These are phyloP conservation scores for Lepidocyrtoides sp. DNA, from an alignment of 2,888 invertebrate genomes.

Conservation along the genomic window DNA sequence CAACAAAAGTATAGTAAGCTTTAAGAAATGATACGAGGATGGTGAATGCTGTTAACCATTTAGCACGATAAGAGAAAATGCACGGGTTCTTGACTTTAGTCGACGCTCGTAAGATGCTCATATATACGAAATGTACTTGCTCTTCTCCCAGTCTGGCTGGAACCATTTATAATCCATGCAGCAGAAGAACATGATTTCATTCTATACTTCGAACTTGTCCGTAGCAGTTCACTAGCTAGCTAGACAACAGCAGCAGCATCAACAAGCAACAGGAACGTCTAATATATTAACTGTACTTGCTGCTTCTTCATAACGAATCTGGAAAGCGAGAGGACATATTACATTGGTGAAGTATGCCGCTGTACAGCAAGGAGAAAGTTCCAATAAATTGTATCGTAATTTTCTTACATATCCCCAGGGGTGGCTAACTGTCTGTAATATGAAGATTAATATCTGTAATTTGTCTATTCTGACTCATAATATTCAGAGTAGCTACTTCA, in stretches of 20 bases:
- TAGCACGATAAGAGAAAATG: not conserved
- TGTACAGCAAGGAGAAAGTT: too few species aligned
- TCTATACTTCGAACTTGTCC: conserved; percentile 34
- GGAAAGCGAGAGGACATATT: too few species aligned
- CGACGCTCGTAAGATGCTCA: not conserved
- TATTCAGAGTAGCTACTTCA: too few species aligned
- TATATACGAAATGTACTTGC: not conserved
- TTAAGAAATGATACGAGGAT: not conserved
- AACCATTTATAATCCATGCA: conserved; percentile 23
- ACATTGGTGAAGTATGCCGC: too few species aligned
- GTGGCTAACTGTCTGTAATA: not conserved
- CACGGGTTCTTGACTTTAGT: not conserved
- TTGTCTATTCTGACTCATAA: not conserved
- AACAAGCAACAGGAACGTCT: conserved; percentile 15
- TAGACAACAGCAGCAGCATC: not conserved
- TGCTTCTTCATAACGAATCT: too few species aligned
- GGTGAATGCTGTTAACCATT: not conserved
- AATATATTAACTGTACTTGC: not conserved
- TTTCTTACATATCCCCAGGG: conserved; percentile 9
- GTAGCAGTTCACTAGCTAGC: not conserved
- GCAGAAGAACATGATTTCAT: conserved; percentile 17
- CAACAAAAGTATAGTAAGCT: too few species aligned
- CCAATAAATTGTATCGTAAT: too few species aligned
- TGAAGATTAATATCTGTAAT: not conserved
- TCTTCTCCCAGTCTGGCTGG: not conserved